Evolutionary conservation across 2,888 invertebrate species (phyloP), one percentile per base, ranked within the genome.

Genomic region (Pyrrhosoma nymphula): DNA sequence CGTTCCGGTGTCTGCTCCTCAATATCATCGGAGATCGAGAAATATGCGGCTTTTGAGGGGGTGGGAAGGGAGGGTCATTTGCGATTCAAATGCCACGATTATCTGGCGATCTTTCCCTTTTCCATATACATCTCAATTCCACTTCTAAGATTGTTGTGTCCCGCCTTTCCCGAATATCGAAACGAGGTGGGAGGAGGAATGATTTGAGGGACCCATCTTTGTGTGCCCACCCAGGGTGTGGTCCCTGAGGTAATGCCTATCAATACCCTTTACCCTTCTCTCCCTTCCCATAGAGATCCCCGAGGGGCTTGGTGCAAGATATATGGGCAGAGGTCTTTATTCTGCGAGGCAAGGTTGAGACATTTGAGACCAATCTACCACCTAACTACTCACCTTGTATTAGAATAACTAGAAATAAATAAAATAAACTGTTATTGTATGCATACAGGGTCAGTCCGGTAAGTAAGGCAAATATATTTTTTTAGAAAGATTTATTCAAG

Each of bases 81-180:
- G 93, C 93, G 93, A 93, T 47, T 93, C 93, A 93, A 69, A 93
- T 93, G 63, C 55, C 47, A n/a, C 69, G 93, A 93, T 93, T 75
- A 69, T 93, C 93, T 75, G 93, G 39, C 30, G 39, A 82, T 82
- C 82, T 69, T 26, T 69, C 35, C 26, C 75, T 47, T 47, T 47
- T 82, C 30, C 26, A 10, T 82, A 23, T 82, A 20, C 60, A 12
- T 35, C 82, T 30, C 82, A 26, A n/a, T 82, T 16, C 82, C 82
- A 35, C 82, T 82, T 35, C 60, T 63, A 23, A 63, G 91, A 63
- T 63, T 60, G 63, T 69, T 91, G 18, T 47, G 91, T 35, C 30
- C 56, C 30, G 69, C 23, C 1, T 69, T 3, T 26, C 18, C 12
- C 69, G 69, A 12, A 69, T 20, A 60, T 69, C n/a, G 35, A 82